Conservation (phyloP, 1,140 invertebrate species). For the Lucilia cuprina region DNA sequence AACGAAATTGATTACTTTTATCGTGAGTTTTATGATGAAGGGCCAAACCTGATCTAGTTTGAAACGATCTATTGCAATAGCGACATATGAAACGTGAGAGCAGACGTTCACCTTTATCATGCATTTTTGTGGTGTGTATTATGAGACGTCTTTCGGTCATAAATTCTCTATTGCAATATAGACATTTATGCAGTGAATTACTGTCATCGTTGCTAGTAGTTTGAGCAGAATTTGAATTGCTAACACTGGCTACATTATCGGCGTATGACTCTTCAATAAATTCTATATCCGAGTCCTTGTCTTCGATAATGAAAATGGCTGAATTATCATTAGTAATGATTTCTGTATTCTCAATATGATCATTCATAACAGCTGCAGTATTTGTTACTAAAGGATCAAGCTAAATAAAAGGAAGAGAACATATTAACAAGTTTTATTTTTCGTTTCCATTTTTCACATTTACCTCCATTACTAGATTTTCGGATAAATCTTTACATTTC, state of each 20-base stretch:
- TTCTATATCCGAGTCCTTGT: too few relatives aligned
- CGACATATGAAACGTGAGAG: constrained; percentile 42
- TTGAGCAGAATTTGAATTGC: constrained; percentile 35
- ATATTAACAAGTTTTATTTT: too few relatives aligned
- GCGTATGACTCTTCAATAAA: background rate
- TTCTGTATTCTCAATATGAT: too few relatives aligned
- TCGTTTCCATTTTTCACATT: too few relatives aligned
- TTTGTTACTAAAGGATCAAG: too few relatives aligned
- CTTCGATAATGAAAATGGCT: background rate
- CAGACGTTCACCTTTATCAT: constrained; percentile 62
- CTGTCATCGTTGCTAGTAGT: constrained; percentile 56
- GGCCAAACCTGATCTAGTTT: too few relatives aligned
- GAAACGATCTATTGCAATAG: too few relatives aligned
- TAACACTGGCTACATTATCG: too few relatives aligned
- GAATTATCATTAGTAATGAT: background rate
- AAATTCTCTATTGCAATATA: constrained; percentile 65
- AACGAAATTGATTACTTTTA: constrained; percentile 67
- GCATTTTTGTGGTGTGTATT: background rate
- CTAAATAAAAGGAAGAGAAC: too few relatives aligned
- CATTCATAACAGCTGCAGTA: too few relatives aligned
- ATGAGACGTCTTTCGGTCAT: constrained; percentile 59
- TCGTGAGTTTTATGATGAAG: constrained; percentile 64
- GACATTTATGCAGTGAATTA: constrained; percentile 61
- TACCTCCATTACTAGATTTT: background rate
- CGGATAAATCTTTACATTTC: background rate